Conservation (phyloP, 2,888 invertebrate species). For the Drosophila paranaensis region DNA sequence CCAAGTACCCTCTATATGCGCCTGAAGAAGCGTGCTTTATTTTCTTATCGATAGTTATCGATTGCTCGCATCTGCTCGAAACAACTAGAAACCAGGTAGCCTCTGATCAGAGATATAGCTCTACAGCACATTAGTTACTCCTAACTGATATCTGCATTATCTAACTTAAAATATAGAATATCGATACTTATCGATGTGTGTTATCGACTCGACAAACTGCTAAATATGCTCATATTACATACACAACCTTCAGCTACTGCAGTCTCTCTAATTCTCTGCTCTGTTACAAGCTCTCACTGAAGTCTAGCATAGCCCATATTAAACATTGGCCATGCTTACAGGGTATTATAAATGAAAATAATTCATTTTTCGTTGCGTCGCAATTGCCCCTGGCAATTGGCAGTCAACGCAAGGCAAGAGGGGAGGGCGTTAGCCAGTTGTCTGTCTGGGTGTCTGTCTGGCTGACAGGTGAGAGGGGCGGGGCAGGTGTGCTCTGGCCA, state of each 20-base stretch:
- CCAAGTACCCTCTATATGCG: slow-evolving; percentile 4
- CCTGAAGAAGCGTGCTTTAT: neutral
- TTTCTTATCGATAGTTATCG: neutral
- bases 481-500: slow-evolving; percentile 15
- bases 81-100: too few species aligned
- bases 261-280: too few species aligned
- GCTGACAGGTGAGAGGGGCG: slow-evolving; percentile 9
- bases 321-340: neutral
- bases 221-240: neutral
- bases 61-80: neutral
- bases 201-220: too few species aligned
- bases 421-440: slow-evolving; percentile 21
- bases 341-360: slow-evolving; percentile 62
- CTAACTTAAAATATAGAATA: too few species aligned
- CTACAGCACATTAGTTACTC: neutral
- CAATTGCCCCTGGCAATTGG: slow-evolving; percentile 74
- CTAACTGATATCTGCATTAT: too few species aligned
- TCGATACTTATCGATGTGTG: neutral
- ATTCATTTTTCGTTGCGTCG: slow-evolving; percentile 80
- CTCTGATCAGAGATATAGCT: neutral
- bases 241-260: neutral
- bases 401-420: slow-evolving; percentile 22
- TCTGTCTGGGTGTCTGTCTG: slow-evolving; percentile 11
- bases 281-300: neutral
- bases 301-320: neutral